A percentile compares a stretch with the other conserved stretches of the same genome.
Evolutionary conservation across 2,113 vertebrate genomes (phyloP).

Genomic region (Atlantisia rogersi): DNA sequence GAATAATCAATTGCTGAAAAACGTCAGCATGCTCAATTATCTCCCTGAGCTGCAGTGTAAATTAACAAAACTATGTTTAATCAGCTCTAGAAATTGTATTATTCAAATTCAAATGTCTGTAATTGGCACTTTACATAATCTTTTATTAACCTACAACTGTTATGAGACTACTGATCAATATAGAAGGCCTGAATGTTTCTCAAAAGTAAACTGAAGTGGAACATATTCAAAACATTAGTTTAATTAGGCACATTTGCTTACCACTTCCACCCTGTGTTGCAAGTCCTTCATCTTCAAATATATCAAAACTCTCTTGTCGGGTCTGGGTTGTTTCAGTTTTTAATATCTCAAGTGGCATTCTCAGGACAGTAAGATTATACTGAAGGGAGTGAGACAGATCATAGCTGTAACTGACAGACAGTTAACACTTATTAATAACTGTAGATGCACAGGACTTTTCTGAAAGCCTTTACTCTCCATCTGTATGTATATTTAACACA

Average conservation of each 20-base stretch:
- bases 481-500: background rate
- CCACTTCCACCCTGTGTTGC: conserved; percentile 84
- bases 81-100: conserved; percentile 15
- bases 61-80: conserved; percentile 38
- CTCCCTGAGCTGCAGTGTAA: background rate
- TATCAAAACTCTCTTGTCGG: conserved; percentile 93
- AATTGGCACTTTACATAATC: background rate
- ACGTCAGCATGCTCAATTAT: conserved; percentile 49
- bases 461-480: background rate
- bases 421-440: conserved; percentile 34
- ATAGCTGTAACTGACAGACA: conserved; percentile 91
- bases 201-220: background rate
- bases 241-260: conserved; percentile 47
- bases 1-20: conserved; percentile 35
- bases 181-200: background rate
- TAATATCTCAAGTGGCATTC: conserved; percentile 84
- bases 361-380: conserved; percentile 91
- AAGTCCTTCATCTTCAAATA: conserved; percentile 97
- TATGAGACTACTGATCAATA: background rate
- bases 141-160: background rate
- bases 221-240: background rate
- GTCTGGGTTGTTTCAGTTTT: conserved; percentile 78
- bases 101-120: background rate
- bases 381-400: conserved; percentile 97
- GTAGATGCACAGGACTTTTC: background rate